Percentiles rank a stretch among this genome's conserved stretches.
Conservation (phyloP, 2,888 invertebrate species). For the Polymixis lichenea region DNA sequence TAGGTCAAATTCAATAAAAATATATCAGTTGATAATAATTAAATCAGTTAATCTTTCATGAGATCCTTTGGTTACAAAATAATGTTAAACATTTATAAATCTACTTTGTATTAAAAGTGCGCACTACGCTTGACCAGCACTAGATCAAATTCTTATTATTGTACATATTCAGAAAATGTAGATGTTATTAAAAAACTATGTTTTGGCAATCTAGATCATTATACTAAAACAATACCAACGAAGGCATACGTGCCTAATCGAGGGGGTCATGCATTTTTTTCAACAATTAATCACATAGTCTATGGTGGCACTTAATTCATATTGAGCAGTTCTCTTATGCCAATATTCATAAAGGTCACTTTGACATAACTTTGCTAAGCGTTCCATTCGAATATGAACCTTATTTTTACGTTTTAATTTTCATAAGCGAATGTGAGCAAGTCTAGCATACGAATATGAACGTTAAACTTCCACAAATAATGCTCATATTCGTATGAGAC, state of each 20-base stretch:
- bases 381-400: not conserved
- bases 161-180: not conserved
- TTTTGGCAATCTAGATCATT: constrained; percentile 5
- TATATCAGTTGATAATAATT: constrained; percentile 9
- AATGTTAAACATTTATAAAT: not conserved
- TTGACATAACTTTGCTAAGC: not conserved
- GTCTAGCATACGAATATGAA: no score
- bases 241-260: not conserved
- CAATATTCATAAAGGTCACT: not conserved
- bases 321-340: not conserved
- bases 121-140: not conserved
- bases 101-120: not conserved
- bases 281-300: not conserved
- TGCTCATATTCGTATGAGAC: not conserved
- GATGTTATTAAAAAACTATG: not conserved
- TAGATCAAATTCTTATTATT: not conserved
- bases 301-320: not conserved
- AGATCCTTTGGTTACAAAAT: constrained; percentile 19
- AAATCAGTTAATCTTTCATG: no score
- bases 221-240: not conserved
- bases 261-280: constrained; percentile 1
- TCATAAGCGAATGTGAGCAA: not conserved
- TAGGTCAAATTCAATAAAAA: not conserved
- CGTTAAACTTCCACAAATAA: not conserved
- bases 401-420: accelerated